Evolutionary conservation across 2,797 vertebrate species (phyloP).

Genomic region (Lindbergichthys nudifrons): DNA sequence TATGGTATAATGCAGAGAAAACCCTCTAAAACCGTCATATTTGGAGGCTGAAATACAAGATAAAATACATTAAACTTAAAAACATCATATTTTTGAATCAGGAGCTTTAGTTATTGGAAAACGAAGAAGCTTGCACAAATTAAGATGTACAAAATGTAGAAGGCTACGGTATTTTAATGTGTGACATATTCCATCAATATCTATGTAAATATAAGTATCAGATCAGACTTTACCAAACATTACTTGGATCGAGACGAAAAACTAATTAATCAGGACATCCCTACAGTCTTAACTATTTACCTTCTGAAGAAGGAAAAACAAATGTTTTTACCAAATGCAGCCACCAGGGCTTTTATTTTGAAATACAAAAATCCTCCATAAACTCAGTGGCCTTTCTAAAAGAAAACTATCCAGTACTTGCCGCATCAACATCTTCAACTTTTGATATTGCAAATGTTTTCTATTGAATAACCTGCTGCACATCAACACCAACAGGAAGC

Average conservation of each 20-base stretch:
- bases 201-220: background rate
- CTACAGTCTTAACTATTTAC: background rate
- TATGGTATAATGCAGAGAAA: no score
- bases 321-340: background rate
- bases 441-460: background rate
- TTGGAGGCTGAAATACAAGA: background rate
- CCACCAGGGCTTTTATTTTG: constrained; percentile 4
- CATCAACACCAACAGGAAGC: constrained; percentile 11
- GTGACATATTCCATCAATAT: background rate
- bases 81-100: background rate
- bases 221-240: background rate
- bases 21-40: no score
- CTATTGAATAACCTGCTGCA: background rate
- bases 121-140: background rate
- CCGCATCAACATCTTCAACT: background rate
- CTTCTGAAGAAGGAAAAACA: background rate
- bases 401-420: background rate
- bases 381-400: background rate
- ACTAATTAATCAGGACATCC: background rate
- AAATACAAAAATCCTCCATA: background rate
- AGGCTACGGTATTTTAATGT: background rate
- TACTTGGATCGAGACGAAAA: background rate
- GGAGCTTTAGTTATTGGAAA: background rate
- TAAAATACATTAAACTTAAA: background rate
- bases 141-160: background rate